Evolutionary conservation across 2,888 invertebrate genomes (phyloP), one percentile per base, ranked within the genome.

Genomic region (Brachyopa scutellaris): DNA sequence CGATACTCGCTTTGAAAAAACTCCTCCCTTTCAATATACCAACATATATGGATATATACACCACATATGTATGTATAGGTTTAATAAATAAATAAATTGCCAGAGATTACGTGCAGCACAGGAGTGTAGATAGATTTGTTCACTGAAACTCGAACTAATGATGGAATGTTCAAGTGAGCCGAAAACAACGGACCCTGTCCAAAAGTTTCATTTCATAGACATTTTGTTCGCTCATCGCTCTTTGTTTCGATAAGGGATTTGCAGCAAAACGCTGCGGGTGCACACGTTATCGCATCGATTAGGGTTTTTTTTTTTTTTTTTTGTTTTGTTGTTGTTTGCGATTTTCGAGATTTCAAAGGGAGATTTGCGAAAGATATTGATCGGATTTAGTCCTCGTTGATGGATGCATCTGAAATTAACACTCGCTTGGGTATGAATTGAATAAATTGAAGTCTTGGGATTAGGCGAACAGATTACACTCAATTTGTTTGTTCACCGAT

Each of bases 31-130:
- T 29, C 74, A 62, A 74, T 69, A 57, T 67, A 57, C n/a, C n/a
- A n/a, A n/a, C n/a, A n/a, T n/a, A n/a, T n/a, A n/a, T n/a, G n/a
- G n/a, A n/a, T n/a, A n/a, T n/a, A n/a, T n/a, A n/a, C n/a, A n/a
- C n/a, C n/a, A n/a, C n/a, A n/a, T n/a, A n/a, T n/a, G n/a, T n/a
- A n/a, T n/a, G n/a, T n/a, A n/a, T n/a, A n/a, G n/a, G n/a, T n/a
- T n/a, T n/a, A 80, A 80, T 80, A 74, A 80, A 80, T 80, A 80
- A 80, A 80, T 80, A 80, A 80, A 74, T 74, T 74, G 74, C 74
- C 57, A 74, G 67, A 80, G 79, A 80, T 80, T 80, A 80, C 67
- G 53, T 74, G 55, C 67, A 62, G 19, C 55, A 49, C 42, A 26
- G 40, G 67, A 69, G 74, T 33, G 29, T 33, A 69, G 49, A 79